Evolutionary conservation across 2,888 invertebrate species (phyloP).

Genomic region (Cryptus armator): DNA sequence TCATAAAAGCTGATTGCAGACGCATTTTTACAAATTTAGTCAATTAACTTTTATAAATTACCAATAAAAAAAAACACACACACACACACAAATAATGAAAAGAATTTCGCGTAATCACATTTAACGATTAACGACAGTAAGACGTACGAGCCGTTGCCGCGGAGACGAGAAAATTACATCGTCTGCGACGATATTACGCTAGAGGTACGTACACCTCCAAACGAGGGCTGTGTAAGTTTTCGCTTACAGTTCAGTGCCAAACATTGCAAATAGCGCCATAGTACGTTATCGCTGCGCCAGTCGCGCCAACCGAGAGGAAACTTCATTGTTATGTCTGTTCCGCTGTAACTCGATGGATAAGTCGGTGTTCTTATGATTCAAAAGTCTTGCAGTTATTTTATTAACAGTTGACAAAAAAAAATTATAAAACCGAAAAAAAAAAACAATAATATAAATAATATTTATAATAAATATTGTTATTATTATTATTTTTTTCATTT

Average conservation of each 20-base stretch:
- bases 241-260: constrained; percentile 12
- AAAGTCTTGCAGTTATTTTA: no score
- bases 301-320: background rate
- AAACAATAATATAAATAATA: no score
- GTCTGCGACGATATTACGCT: background rate
- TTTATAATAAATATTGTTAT: no score
- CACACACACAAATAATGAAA: no score
- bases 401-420: no score
- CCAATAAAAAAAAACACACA: no score
- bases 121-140: background rate
- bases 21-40: background rate
- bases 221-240: background rate
- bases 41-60: background rate
- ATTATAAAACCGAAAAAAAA: no score
- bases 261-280: background rate
- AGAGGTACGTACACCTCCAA: background rate
- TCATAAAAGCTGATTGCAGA: background rate
- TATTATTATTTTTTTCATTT: no score
- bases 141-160: background rate
- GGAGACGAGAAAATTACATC: background rate
- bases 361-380: background rate
- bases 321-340: background rate
- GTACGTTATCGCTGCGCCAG: background rate
- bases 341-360: background rate
- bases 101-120: background rate